Conservation (phyloP, 2,888 invertebrate species). For the Chalcis sispes region DNA sequence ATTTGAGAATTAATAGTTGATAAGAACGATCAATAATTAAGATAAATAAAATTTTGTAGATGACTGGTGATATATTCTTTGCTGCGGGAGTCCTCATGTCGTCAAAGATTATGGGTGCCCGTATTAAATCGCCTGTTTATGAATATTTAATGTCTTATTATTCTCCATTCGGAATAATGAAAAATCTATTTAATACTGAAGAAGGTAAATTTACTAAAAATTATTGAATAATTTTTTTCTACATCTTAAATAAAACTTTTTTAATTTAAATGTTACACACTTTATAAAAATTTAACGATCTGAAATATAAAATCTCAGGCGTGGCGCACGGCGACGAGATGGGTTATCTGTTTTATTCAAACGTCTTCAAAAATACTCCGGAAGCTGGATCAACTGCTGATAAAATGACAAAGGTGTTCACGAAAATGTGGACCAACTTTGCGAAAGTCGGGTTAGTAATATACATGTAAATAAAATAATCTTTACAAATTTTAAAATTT, state of each 20-base stretch:
- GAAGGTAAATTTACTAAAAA: constrained; percentile 60
- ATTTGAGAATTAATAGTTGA: background rate
- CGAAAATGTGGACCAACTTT: constrained; percentile 77
- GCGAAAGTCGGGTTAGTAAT: constrained; percentile 75
- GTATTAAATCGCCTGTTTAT: constrained; percentile 67
- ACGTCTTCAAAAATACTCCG: constrained; percentile 72
- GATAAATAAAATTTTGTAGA: constrained; percentile 59
- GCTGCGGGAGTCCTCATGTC: constrained; percentile 61
- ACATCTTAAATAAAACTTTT: background rate
- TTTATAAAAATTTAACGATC: no score
- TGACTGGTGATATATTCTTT: constrained; percentile 65
- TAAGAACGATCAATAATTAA: constrained; percentile 13
- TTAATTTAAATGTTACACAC: no score
- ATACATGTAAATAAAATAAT: constrained; percentile 4
- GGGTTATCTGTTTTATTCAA: constrained; percentile 76
- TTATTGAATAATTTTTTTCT: constrained; percentile 14
- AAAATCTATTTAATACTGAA: constrained; percentile 62
- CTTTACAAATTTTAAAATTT: background rate
- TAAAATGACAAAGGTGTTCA: constrained; percentile 72
- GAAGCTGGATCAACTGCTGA: constrained; percentile 68
- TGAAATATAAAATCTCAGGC: no score
- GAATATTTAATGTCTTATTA: constrained; percentile 68
- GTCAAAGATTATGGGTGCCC: constrained; percentile 64
- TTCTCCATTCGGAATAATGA: constrained; percentile 67
- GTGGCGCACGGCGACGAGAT: constrained; percentile 77